These are phyloP conservation scores for Drosophila malerkotliana DNA, from an alignment of 1,140 invertebrate genomes.

Conservation along the genomic window DNA sequence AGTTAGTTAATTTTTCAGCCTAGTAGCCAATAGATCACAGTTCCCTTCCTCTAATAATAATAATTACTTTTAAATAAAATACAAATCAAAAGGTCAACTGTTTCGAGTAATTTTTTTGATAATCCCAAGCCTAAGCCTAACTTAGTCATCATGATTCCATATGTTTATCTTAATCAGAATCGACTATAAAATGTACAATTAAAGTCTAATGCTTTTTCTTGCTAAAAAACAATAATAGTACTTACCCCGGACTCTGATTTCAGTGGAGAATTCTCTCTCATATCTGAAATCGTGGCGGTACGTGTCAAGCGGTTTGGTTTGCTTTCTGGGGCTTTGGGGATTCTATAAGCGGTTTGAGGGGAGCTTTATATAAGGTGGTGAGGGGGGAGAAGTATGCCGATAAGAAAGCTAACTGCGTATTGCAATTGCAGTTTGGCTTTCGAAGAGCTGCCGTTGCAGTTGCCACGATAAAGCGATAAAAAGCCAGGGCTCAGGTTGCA, in stretches of 20 bases:
- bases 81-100: not conserved
- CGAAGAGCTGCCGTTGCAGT: slow-evolving; percentile 30
- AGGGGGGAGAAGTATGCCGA: slow-evolving; percentile 7
- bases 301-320: slow-evolving; percentile 55
- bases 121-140: no score
- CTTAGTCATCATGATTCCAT: not conserved
- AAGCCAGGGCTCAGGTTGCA: slow-evolving; percentile 61
- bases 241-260: not conserved
- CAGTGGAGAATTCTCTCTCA: slow-evolving; percentile 21
- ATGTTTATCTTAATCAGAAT: not conserved
- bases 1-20: no score
- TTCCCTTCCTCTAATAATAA: no score
- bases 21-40: no score
- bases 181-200: no score
- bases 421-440: slow-evolving; percentile 44
- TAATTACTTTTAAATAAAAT: not conserved
- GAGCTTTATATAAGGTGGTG: not conserved
- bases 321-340: slow-evolving; percentile 11
- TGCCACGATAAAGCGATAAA: slow-evolving; percentile 38
- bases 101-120: no score
- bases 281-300: slow-evolving; percentile 56
- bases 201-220: no score
- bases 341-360: not conserved
- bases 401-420: slow-evolving; percentile 41
- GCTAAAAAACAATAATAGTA: no score